Evolutionary conservation across 1,140 invertebrate species (phyloP).

Genomic region (Neotoxoptera formosana): DNA sequence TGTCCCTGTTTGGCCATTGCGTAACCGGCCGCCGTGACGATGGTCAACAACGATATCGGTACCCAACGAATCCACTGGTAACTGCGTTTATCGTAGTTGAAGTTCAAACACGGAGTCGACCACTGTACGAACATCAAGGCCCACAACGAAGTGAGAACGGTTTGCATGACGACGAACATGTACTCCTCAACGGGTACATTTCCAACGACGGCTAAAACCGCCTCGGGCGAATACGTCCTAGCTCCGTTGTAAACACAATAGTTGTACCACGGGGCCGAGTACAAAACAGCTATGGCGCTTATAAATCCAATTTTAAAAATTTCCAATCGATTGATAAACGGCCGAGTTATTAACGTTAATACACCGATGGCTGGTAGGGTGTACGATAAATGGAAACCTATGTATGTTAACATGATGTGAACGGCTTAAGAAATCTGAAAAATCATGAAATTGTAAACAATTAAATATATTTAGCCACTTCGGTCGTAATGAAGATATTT

Average conservation of each 20-base stretch:
- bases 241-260: not conserved
- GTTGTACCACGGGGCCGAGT: not conserved
- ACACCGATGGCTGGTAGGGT: not conserved
- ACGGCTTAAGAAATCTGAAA: not conserved
- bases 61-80: constrained; percentile 43
- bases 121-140: not conserved
- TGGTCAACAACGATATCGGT: not conserved
- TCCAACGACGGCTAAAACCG: not conserved
- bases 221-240: not conserved
- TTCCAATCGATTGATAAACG: constrained; percentile 23
- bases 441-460: not conserved
- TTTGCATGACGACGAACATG: not conserved
- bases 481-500: too few relatives aligned
- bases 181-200: constrained; percentile 42
- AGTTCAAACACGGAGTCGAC: constrained; percentile 25
- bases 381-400: not conserved
- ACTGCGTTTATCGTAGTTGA: constrained; percentile 17
- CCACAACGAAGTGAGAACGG: constrained; percentile 1
- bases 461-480: too few relatives aligned
- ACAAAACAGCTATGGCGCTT: not conserved
- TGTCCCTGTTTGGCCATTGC: not conserved
- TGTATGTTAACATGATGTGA: not conserved
- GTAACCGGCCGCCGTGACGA: not conserved
- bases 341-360: not conserved
- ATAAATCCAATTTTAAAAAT: constrained; percentile 17